Evolutionary conservation across 2,888 invertebrate genomes (phyloP), one percentile per base, ranked within the genome.

Genomic region (Platypus cylindrus): DNA sequence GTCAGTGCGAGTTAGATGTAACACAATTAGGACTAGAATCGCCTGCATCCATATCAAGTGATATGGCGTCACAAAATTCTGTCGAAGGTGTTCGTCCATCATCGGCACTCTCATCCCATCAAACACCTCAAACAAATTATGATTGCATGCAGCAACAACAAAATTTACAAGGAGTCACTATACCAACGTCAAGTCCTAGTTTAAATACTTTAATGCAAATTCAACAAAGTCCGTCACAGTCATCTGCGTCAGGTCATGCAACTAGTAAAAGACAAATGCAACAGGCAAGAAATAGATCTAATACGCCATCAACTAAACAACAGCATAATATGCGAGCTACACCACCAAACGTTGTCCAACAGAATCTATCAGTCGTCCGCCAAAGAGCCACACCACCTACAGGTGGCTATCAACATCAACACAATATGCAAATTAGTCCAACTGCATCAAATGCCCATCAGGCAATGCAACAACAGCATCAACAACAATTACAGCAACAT

Each of bases 41-140:
- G 0, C 89, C 91, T 0, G 79, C 85, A 0, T 85, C 86, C 24
- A 86, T 90, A 46, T 79, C 85, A 1, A 84, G 81, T 29, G 87
- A 90, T 57, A 71, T 89, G 62, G 78, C 81, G 5, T 78, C 77
- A 1, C 84, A 84, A 47, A 75, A 72, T 52, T 70, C 77, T 1
- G 72, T 74, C 1, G 77, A 78, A 46, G 64, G 66, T 20, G 64
- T 64, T 3, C 62, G 69, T n/a, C 68, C 73, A 3, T 68, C 71
- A 0, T 73, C 72, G 30, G 70, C 70, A 1, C 55, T 71, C 12
- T 66, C 70, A 1, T 63, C 61, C 48, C 33, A 48, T 48, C 53
- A 52, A 36, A 43, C 44, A 48, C 54, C 54, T 9, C 65, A 67
- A 43, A 58, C 61, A 1, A 68, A 64, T 34, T 75, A 73, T 46